Percentiles rank a stretch among this genome's conserved stretches.
These are phyloP conservation scores for Mugil cephalus DNA, from an alignment of 2,113 vertebrate genomes.

Conservation along the genomic window DNA sequence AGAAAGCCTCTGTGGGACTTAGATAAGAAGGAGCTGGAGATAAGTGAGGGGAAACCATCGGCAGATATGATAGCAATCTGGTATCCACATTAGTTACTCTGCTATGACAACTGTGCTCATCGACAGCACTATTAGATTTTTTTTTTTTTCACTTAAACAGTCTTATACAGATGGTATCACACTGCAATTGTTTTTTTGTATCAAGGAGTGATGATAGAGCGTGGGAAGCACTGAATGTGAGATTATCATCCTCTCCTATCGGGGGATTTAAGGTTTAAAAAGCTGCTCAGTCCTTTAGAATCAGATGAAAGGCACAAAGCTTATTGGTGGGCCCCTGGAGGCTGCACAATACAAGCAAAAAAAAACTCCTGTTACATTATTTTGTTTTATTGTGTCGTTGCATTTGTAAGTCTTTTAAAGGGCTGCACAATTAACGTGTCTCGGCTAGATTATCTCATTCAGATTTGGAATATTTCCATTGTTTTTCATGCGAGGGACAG, in stretches of 20 bases:
- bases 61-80: conserved; percentile 66
- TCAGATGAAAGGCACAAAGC: conserved; percentile 56
- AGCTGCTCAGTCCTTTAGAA: conserved; percentile 45
- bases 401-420: conserved; percentile 26
- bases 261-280: conserved; percentile 59
- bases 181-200: conserved; percentile 53
- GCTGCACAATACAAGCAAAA: conserved; percentile 29
- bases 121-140: conserved; percentile 46
- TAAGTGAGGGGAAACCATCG: conserved; percentile 64
- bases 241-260: conserved; percentile 61
- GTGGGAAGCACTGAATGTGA: conserved; percentile 50
- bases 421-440: conserved; percentile 22
- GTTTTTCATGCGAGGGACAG: conserved; percentile 5
- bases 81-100: conserved; percentile 55
- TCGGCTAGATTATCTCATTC: conserved; percentile 1
- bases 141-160: conserved; percentile 52
- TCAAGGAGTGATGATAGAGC: conserved; percentile 58
- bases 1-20: conserved; percentile 49
- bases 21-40: conserved; percentile 59
- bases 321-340: conserved; percentile 42
- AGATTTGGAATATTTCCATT: conserved; percentile 3
- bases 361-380: conserved; percentile 19
- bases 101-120: conserved; percentile 61
- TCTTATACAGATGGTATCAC: conserved; percentile 62
- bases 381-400: neutral